Evolutionary conservation across 1,140 invertebrate species (phyloP).

Genomic region (Cheumatopsyche charites): DNA sequence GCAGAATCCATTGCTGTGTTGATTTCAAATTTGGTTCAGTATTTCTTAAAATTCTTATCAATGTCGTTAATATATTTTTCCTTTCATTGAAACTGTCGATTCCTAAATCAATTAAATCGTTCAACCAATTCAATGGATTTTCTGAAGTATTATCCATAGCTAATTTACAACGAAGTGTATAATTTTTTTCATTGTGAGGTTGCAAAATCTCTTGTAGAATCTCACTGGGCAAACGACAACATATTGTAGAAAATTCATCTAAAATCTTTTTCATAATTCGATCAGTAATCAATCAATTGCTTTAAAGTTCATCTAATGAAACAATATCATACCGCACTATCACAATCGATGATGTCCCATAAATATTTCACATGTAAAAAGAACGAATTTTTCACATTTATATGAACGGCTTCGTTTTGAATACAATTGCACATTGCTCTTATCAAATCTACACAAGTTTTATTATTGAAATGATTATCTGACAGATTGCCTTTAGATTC

Average conservation of each 20-base stretch:
- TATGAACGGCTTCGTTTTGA: too few relatives aligned
- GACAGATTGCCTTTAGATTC: neutral
- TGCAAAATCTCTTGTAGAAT: slow-evolving; percentile 4
- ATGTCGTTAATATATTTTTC: neutral
- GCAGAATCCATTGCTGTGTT: neutral
- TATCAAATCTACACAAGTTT: neutral
- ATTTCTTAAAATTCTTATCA: neutral
- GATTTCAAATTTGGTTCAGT: neutral
- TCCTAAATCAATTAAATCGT: slow-evolving; percentile 18
- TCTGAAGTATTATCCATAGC: neutral
- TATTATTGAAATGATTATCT: neutral
- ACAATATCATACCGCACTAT: neutral
- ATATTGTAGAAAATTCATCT: neutral
- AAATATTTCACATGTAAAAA: neutral
- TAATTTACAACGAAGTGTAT: slow-evolving; percentile 5
- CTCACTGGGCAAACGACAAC: slow-evolving; percentile 9
- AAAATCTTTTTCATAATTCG: too few relatives aligned
- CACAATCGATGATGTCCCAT: neutral
- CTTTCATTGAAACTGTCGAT: slow-evolving; percentile 14
- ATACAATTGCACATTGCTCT: too few relatives aligned
- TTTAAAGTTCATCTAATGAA: neutral
- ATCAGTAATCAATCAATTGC: too few relatives aligned
- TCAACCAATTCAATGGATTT: slow-evolving; percentile 29
- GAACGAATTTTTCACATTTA: neutral
- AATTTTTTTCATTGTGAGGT: slow-evolving; percentile 11